Base-by-base conservation (phyloP, 2,888 invertebrate genomes). In the Hemaris fuciformis region DNA sequence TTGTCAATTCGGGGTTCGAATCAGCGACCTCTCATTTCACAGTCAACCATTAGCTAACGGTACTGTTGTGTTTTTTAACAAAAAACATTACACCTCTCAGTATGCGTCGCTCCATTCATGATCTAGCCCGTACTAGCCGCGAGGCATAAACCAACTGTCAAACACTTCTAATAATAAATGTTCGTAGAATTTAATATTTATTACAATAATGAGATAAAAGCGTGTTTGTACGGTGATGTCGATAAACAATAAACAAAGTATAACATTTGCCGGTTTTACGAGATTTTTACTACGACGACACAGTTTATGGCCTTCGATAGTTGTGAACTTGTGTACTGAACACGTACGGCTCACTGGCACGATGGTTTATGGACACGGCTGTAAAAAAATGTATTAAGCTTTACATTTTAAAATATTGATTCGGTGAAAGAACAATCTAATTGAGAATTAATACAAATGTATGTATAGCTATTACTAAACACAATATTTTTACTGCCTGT, bases 181-280 rank as follows among this genome's bases (percentile, higher is more conserved):
- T 38, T 38, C 38, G 38, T 38, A 38, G 38, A 38, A 53, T 18
- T 18, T 31, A 53, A 27, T 53, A 27, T 53, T 27, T 53, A 53
- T 53, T 18, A 53, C 18, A 53, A 18, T 15, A 27, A 53, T 53
- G 25, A 53, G 53, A 53, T 53, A 15, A 53, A 53, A 53, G 53
- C 18, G 18, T 53, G 53, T 53, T 31, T 31, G 53, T 53, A 18
- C 18, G 18, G 31, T 23, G 15, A 31, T 18, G 53, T 18, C 53
- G 18, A 31, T 31, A 31, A 53, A 53, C 53, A 53, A 53, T 53
- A 53, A 53, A 53, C 53, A 53, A 53, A 27, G 27, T 31, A 53
- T 18, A 53, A 31, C 53, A 27, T 18, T 31, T 53, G 53, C 31
- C 53, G 18, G 53, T 15, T 53, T 53, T 53, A 53, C 53, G 53